Conservation (phyloP, 2,888 invertebrate species). For the Drosophila meridionalis region DNA sequence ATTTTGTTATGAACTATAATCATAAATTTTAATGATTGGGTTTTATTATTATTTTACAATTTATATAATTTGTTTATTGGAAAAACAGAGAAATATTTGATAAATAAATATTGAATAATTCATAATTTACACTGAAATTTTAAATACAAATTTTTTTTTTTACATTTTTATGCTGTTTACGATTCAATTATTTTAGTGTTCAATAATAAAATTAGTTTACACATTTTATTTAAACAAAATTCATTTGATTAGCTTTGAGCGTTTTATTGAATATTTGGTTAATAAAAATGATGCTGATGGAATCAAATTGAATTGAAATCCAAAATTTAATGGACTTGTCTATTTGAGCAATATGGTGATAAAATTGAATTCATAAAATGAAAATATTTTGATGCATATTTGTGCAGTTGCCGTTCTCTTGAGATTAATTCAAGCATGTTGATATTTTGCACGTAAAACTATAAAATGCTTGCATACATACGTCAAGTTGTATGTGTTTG, state of each 20-base stretch:
- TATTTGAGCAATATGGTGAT: background rate
- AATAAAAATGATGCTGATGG: background rate
- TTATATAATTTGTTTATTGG: background rate
- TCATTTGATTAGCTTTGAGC: background rate
- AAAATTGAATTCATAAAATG: conserved; percentile 10
- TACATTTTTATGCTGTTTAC: background rate
- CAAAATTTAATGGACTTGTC: background rate
- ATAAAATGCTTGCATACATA: conserved; percentile 3
- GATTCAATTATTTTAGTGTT: background rate
- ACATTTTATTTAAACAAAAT: background rate
- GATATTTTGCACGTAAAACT: conserved; percentile 19
- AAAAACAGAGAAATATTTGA: background rate
- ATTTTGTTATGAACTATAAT: background rate
- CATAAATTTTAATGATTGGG: background rate
- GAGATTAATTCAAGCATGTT: conserved; percentile 25
- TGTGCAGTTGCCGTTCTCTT: conserved; percentile 27
- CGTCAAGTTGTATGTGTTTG: background rate
- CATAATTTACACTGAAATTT: background rate
- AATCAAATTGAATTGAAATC: background rate
- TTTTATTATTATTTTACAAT: background rate
- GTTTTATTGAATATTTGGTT: background rate
- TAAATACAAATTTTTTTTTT: background rate
- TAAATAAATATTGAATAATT: background rate
- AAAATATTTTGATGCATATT: conserved; percentile 13
- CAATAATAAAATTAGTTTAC: background rate